phyloP scores from a whole-genome alignment of 1,140 invertebrate genomes.

The Dinoponera quadriceps region DNA sequence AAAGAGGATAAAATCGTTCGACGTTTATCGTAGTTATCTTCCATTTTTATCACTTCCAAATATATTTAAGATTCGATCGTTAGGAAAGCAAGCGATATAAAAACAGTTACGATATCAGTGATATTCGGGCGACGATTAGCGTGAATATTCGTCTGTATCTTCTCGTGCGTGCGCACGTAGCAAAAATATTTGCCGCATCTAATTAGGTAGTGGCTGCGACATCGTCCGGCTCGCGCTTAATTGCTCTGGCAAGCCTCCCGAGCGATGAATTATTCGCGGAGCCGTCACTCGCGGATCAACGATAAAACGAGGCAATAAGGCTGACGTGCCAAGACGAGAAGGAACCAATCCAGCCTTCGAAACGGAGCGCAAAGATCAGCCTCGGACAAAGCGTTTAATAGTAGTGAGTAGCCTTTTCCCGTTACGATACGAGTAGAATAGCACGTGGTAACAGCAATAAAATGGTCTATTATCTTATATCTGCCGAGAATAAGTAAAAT shows the following conservation, averaged over 20 bases:
- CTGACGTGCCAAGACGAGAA: conserved; percentile 10
- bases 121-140: background rate
- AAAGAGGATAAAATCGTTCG: background rate
- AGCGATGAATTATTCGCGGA: conserved; percentile 29
- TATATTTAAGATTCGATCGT: too few relatives aligned
- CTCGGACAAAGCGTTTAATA: conserved; percentile 66
- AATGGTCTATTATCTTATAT: too few relatives aligned
- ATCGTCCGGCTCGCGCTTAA: background rate
- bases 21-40: background rate
- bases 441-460: too few relatives aligned
- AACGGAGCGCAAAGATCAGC: conserved; percentile 54
- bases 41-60: background rate
- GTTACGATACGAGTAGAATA: background rate
- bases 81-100: too few relatives aligned
- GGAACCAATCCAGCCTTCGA: conserved; percentile 25
- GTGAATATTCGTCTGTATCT: background rate
- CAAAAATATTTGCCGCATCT: background rate
- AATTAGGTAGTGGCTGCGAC: background rate
- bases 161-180: background rate
- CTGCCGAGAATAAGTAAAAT: too few relatives aligned
- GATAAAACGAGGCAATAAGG: conserved; percentile 21
- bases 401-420: conserved; percentile 63
- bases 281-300: conserved; percentile 1
- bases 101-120: background rate
- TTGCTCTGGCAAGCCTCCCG: background rate